phyloP scores from a whole-genome alignment of 2,113 vertebrate genomes.

The Tricholaema leucomelas region DNA sequence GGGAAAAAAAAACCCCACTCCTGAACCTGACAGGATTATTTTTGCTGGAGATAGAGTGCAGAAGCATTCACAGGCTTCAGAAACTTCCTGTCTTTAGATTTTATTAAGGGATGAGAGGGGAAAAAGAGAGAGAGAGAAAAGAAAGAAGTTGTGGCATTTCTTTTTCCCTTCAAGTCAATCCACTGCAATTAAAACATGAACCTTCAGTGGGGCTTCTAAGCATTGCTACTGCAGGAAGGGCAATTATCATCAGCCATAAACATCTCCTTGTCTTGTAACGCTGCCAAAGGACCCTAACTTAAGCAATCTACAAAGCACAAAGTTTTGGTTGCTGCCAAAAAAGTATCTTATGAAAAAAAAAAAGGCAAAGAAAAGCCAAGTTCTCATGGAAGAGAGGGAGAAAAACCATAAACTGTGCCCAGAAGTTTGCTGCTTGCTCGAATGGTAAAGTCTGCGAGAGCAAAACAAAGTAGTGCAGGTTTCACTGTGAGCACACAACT shows the following conservation, averaged over 20 bases:
- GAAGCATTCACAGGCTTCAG: background rate
- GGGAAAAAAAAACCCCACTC: background rate
- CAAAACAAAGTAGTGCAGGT: background rate
- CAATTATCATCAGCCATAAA: conserved; percentile 66
- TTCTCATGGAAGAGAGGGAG: background rate
- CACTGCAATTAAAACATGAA: conserved; percentile 57
- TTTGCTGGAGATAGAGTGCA: background rate
- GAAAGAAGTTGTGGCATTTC: background rate
- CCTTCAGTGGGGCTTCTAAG: conserved; percentile 59
- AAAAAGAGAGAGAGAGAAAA: background rate
- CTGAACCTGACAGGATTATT: too few species aligned
- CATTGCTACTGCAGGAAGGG: conserved; percentile 54
- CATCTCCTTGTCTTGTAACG: conserved; percentile 47
- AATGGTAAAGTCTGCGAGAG: background rate
- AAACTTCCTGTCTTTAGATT: conserved; percentile 8
- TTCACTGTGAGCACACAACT: background rate
- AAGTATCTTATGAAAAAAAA: background rate
- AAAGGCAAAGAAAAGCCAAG: background rate
- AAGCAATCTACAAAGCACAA: conserved; percentile 52
- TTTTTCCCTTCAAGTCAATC: conserved; percentile 45
- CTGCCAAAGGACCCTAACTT: conserved; percentile 59
- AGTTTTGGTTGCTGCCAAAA: conserved; percentile 38
- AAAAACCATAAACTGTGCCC: background rate
- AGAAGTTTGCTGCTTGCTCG: background rate
- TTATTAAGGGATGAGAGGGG: background rate